Conservation (phyloP, 2,797 vertebrate species). For the Clarias laeviceps region DNA sequence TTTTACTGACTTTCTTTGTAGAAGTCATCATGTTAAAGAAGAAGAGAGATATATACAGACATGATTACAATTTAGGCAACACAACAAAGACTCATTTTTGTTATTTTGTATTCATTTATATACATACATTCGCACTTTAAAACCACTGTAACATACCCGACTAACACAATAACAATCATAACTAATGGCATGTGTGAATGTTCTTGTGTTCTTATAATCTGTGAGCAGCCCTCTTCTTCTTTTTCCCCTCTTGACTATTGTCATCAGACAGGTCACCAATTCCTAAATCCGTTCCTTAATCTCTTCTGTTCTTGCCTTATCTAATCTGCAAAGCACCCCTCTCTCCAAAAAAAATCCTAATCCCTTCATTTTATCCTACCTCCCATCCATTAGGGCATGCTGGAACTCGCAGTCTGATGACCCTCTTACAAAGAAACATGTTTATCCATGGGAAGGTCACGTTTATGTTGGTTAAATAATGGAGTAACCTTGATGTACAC, state of each 20-base stretch:
- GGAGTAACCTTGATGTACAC: background rate
- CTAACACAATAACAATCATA: background rate
- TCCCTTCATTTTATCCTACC: conserved; percentile 37
- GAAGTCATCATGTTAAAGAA: background rate
- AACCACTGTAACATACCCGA: background rate
- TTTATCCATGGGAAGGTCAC: conserved; percentile 26
- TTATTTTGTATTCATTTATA: background rate
- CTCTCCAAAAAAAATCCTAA: conserved; percentile 19
- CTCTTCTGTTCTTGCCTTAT: conserved; percentile 35
- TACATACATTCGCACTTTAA: no score
- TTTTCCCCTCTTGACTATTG: background rate
- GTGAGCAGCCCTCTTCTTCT: conserved; percentile 4
- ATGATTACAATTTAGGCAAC: background rate
- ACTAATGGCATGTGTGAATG: no score
- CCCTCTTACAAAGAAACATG: conserved; percentile 10
- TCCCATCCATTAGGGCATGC: conserved; percentile 13
- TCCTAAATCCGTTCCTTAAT: conserved; percentile 43
- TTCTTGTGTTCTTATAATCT: conserved; percentile 34
- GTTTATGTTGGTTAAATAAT: conserved; percentile 10
- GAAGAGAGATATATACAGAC: background rate
- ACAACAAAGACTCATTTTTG: background rate
- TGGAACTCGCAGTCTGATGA: background rate
- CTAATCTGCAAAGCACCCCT: background rate
- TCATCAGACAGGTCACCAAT: conserved; percentile 25
- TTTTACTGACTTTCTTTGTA: background rate